Evolutionary conservation across 2,113 vertebrate species (phyloP), one percentile per base, ranked within the genome.

Genomic region (Eolophus roseicapilla): DNA sequence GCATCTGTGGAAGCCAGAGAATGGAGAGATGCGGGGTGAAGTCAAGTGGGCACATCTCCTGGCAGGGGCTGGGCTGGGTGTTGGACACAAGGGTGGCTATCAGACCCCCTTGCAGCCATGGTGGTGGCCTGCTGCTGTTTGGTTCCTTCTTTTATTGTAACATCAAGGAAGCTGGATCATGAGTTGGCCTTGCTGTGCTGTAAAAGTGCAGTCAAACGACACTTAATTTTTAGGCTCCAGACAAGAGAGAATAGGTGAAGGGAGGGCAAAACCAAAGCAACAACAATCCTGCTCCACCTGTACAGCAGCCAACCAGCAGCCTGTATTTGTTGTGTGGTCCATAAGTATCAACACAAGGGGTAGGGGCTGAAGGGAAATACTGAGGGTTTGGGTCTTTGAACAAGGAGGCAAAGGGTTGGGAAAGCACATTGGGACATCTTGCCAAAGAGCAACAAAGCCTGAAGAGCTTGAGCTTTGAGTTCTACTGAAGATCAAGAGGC

Each of bases 271-370:
- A n/a, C 18, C 62, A 92, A 82, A 79, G 44, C 39, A 73, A 24
- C 70, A 69, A 19, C 31, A 35, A 25, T 31, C 31, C 31, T 3
- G 3, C 31, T 93, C 49, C 24, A n/a, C 28, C 46, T n/a, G 52
- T 44, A 59, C n/a, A 29, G 37, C 50, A 93, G 59, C 43, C 1
- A 1, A 9, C 35, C 65, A 50, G 65, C 35, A 73, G 49, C 20
- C 70, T 65, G 44, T n/a, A 15, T 82, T 77, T 82, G 70, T 64
- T 4, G 1, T 35, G 43, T 52, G 13, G 6, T 53, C 47, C 28
- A 2, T 44, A 69, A 74, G 7, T 17, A 27, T 70, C 44, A 35
- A 2, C 1, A 0, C 2, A 21, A 21, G 49, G 24, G 13, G 4
- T 86, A 23, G 19, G 18, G 28, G 44, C 69, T 43, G 84, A 79